Conservation (phyloP, 2,888 invertebrate species). For the Hetaerina titia region DNA sequence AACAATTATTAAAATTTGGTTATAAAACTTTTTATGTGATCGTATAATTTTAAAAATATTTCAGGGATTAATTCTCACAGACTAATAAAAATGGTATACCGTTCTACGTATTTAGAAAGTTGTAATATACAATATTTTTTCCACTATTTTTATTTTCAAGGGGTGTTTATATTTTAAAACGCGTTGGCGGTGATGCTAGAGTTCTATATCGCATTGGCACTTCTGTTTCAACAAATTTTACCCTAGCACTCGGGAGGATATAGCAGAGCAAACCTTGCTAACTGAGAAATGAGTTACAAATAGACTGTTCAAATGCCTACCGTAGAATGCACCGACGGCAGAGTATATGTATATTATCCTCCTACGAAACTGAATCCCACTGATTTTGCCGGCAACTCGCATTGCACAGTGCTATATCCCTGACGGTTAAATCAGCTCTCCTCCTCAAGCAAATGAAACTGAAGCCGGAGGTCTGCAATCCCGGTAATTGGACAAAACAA, state of each 20-base stretch:
- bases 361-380: not conserved
- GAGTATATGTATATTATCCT: not conserved
- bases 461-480: not conserved
- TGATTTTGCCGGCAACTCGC: not conserved
- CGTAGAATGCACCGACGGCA: not conserved
- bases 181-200: too few species aligned
- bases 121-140: too few species aligned
- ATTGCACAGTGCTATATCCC: not conserved
- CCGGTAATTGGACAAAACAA: not conserved
- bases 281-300: not conserved
- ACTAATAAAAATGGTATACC: too few species aligned
- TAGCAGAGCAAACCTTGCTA: not conserved
- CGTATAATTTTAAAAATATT: too few species aligned
- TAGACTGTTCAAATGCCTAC: not conserved
- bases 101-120: too few species aligned
- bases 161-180: too few species aligned
- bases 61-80: too few species aligned
- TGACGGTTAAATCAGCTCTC: not conserved
- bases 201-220: too few species aligned
- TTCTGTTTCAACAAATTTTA: too few species aligned
- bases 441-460: not conserved
- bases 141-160: too few species aligned
- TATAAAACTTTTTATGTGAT: too few species aligned
- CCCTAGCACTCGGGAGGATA: not conserved
- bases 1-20: too few species aligned